Percentiles rank a stretch among this genome's conserved stretches.
phyloP scores from a whole-genome alignment of 2,797 vertebrate genomes.

The Emys orbicularis region DNA sequence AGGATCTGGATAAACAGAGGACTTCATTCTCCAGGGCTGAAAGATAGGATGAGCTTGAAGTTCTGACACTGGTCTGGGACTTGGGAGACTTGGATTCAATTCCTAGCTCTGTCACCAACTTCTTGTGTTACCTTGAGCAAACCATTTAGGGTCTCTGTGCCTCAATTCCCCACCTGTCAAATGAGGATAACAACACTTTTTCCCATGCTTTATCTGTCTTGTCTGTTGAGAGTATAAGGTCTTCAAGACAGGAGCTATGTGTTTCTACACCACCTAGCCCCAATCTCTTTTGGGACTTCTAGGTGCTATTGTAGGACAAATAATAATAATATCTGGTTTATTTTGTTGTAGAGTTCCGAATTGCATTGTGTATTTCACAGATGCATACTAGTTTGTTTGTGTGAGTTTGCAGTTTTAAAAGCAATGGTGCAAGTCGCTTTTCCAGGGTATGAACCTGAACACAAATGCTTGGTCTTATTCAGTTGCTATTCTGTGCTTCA shows the following conservation, averaged over 20 bases:
- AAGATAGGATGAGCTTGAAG: not conserved
- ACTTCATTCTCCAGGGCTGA: not conserved
- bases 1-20: not conserved
- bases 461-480: slow-evolving; percentile 52
- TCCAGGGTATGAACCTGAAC: slow-evolving; percentile 46
- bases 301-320: not conserved
- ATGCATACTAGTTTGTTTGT: slow-evolving; percentile 12
- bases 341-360: slow-evolving; percentile 48
- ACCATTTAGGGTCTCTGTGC: not conserved
- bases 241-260: not conserved
- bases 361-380: not conserved
- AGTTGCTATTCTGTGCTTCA: slow-evolving; percentile 65
- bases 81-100: not conserved
- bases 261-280: not conserved
- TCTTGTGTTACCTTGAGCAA: not conserved
- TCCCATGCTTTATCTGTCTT: not conserved
- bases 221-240: not conserved
- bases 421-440: slow-evolving; percentile 63
- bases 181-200: not conserved
- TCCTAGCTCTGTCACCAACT: not conserved
- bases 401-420: slow-evolving; percentile 52
- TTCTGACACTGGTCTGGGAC: not conserved
- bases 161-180: not conserved
- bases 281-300: not conserved
- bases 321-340: not conserved